Evolutionary conservation across 2,113 vertebrate genomes (phyloP).

Genomic region (Pluvialis apricaria): DNA sequence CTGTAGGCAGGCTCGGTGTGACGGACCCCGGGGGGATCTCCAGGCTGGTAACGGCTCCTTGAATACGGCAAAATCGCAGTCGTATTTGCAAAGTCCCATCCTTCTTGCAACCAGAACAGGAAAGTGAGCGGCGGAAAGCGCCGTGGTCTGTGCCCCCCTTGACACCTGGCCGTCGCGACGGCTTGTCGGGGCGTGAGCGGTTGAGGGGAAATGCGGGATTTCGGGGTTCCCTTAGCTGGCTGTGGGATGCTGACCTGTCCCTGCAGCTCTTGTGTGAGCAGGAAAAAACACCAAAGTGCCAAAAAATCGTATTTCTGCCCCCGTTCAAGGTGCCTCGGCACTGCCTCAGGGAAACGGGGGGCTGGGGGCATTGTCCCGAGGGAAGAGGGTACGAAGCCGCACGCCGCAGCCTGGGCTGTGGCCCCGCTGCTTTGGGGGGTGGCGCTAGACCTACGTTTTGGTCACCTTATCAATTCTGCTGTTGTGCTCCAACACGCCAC

Average conservation of each 20-base stretch:
- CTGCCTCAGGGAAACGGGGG: not conserved
- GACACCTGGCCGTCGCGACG: not conserved
- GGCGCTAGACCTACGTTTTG: rapidly evolving
- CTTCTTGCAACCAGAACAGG: not conserved
- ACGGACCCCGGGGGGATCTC: not conserved
- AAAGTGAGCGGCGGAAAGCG: not conserved
- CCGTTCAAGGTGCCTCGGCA: not conserved
- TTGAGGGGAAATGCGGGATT: too few relatives aligned
- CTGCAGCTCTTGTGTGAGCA: not conserved
- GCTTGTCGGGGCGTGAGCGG: rapidly evolving
- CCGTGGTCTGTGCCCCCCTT: rapidly evolving
- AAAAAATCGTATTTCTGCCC: not conserved
- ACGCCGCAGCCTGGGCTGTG: not conserved
- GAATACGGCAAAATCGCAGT: not conserved
- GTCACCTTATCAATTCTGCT: not conserved
- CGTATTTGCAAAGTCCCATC: not conserved
- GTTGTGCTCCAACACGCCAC: not conserved
- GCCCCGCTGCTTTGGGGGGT: rapidly evolving
- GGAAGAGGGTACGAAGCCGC: not conserved
- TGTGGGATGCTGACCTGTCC: not conserved
- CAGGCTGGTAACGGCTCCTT: not conserved
- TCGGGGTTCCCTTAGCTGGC: not conserved
- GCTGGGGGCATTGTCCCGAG: not conserved
- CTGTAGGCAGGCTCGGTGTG: not conserved
- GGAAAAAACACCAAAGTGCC: not conserved